Evolutionary conservation across 1,140 invertebrate species (phyloP).

Genomic region (Diuraphis noxia): DNA sequence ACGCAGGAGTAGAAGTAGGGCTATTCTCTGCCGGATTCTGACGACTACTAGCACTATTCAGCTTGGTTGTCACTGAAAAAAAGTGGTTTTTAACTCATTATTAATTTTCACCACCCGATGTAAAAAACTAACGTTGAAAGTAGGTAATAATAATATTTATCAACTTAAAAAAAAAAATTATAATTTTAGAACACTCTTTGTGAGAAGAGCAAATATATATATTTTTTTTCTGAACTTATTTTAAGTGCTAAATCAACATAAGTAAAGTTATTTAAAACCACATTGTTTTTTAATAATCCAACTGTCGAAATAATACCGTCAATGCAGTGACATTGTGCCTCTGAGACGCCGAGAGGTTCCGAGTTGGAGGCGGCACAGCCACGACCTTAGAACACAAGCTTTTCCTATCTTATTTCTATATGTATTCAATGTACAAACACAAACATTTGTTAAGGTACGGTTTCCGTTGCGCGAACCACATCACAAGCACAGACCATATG

Average conservation of each 20-base stretch:
- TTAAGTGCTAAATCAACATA: not conserved
- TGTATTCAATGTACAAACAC: too few species aligned
- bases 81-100: not conserved
- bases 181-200: not conserved
- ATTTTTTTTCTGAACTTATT: not conserved
- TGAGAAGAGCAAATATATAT: not conserved
- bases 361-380: too few species aligned
- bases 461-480: too few species aligned
- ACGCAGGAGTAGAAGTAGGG: slow-evolving; percentile 35
- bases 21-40: slow-evolving; percentile 23
- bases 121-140: not conserved
- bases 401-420: too few species aligned
- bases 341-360: too few species aligned
- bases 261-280: too few species aligned
- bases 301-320: too few species aligned
- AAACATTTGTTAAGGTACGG: too few species aligned
- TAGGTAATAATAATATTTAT: not conserved
- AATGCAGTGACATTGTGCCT: too few species aligned
- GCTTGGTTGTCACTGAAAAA: slow-evolving; percentile 36
- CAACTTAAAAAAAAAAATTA: not conserved
- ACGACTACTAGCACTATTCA: slow-evolving; percentile 43
- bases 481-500: too few species aligned
- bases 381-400: too few species aligned
- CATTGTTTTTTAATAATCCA: not conserved
- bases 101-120: not conserved